These are phyloP conservation scores for Sebastes itinus DNA, from an alignment of 2,797 vertebrate genomes.

Conservation along the genomic window DNA sequence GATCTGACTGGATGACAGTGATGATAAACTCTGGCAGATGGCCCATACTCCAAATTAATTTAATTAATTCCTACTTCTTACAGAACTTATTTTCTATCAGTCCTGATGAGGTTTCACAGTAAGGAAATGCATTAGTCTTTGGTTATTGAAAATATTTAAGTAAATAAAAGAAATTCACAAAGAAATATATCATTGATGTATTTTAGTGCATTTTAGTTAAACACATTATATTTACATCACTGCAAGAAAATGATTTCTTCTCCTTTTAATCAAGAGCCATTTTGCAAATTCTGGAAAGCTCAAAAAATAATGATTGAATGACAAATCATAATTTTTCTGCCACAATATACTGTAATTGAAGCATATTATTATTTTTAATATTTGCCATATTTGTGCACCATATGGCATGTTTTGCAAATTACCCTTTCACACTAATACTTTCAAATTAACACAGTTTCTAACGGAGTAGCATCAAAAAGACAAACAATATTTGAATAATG, in stretches of 20 bases:
- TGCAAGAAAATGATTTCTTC: not conserved
- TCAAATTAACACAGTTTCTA: not conserved
- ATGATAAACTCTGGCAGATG: constrained; percentile 83
- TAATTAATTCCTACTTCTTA: constrained; percentile 10
- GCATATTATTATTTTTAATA: not conserved
- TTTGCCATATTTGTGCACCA: not conserved
- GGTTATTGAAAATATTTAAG: not conserved
- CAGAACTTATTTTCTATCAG: not conserved
- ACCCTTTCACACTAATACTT: not conserved
- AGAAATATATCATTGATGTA: not conserved
- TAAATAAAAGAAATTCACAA: not conserved
- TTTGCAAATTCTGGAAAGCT: not conserved
- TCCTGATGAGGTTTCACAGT: not conserved
- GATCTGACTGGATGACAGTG: constrained; percentile 86
- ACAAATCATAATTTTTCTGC: not conserved
- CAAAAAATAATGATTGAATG: not conserved
- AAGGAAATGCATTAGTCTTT: not conserved
- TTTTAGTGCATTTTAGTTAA: not conserved
- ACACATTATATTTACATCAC: not conserved
- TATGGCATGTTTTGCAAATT: not conserved
- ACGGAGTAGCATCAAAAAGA: not conserved
- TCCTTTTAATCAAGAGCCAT: not conserved
- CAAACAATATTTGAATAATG: not conserved
- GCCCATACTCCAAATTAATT: constrained; percentile 25
- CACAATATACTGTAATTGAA: not conserved